Evolutionary conservation across 2,888 invertebrate genomes (phyloP).

Genomic region (Cheilosia scutellata): DNA sequence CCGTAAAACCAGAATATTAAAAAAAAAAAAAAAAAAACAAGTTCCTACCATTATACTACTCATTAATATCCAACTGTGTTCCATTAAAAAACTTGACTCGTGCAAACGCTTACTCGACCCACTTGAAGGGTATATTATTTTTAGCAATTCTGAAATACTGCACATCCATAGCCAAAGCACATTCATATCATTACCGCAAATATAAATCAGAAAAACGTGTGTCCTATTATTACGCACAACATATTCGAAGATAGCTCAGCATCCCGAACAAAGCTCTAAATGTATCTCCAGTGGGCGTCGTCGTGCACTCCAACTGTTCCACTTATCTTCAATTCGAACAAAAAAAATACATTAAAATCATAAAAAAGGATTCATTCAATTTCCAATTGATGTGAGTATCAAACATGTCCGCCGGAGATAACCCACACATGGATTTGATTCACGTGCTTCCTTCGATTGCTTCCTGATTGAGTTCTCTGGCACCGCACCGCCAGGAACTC

Average conservation of each 20-base stretch:
- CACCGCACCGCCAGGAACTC: slow-evolving; percentile 69
- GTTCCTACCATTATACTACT: slow-evolving; percentile 14
- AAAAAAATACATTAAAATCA: slow-evolving; percentile 29
- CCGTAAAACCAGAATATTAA: not conserved
- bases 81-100: slow-evolving; percentile 49
- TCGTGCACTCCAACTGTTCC: slow-evolving; percentile 68
- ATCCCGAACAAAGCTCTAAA: slow-evolving; percentile 37
- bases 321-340: slow-evolving; percentile 58
- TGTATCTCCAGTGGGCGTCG: slow-evolving; percentile 71
- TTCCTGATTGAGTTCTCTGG: slow-evolving; percentile 77
- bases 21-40: no score
- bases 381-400: slow-evolving; percentile 61
- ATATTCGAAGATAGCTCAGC: slow-evolving; percentile 55
- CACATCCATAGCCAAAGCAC: not conserved
- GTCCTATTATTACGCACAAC: slow-evolving; percentile 63
- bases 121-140: slow-evolving; percentile 49
- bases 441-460: slow-evolving; percentile 77
- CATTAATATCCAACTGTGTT: slow-evolving; percentile 57
- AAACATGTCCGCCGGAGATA: slow-evolving; percentile 74
- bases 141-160: slow-evolving; percentile 23
- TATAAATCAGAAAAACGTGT: slow-evolving; percentile 59
- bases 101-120: slow-evolving; percentile 32
- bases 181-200: slow-evolving; percentile 52
- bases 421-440: slow-evolving; percentile 76
- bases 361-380: slow-evolving; percentile 62